These are phyloP conservation scores for Crenuchus spilurus DNA, from an alignment of 2,797 vertebrate species.

Conservation along the genomic window DNA sequence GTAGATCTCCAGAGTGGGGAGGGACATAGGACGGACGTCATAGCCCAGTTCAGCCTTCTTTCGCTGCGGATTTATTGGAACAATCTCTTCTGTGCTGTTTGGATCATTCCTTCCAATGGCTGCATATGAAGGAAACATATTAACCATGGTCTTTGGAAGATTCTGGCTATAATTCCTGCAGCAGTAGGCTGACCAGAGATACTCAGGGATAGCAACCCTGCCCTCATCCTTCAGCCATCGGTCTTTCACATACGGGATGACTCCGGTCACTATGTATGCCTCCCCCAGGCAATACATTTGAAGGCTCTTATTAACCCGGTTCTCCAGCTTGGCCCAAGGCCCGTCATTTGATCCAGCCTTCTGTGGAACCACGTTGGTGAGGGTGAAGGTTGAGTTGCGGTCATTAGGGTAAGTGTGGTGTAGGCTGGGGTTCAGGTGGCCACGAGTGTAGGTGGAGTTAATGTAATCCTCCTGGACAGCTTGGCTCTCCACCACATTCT, in stretches of 20 bases:
- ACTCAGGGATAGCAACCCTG: constrained; percentile 74
- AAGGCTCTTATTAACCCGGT: constrained; percentile 54
- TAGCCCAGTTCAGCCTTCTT: constrained; percentile 59
- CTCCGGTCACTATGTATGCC: constrained; percentile 70
- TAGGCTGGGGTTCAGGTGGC: constrained; percentile 75
- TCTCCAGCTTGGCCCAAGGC: constrained; percentile 70
- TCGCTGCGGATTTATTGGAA: constrained; percentile 54
- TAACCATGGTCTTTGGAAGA: constrained; percentile 58
- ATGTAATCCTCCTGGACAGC: constrained; percentile 70
- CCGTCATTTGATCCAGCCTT: constrained; percentile 66
- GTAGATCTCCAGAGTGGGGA: constrained; percentile 66
- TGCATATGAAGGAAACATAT: constrained; percentile 64
- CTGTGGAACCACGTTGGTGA: constrained; percentile 76
- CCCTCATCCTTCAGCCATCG: constrained; percentile 66
- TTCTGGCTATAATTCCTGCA: constrained; percentile 65
- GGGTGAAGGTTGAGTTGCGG: constrained; percentile 72
- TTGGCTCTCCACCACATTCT: constrained; percentile 72
- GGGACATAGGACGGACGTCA: constrained; percentile 66
- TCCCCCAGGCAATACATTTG: constrained; percentile 61
- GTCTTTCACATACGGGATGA: constrained; percentile 68
- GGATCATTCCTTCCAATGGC: constrained; percentile 75
- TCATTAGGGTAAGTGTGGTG: constrained; percentile 61
- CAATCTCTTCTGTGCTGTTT: constrained; percentile 74
- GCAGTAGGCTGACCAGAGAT: constrained; percentile 77
- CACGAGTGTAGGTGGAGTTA: constrained; percentile 69